Conservation (phyloP, 2,888 invertebrate genomes). For the Peribatodes rhomboidaria region DNA sequence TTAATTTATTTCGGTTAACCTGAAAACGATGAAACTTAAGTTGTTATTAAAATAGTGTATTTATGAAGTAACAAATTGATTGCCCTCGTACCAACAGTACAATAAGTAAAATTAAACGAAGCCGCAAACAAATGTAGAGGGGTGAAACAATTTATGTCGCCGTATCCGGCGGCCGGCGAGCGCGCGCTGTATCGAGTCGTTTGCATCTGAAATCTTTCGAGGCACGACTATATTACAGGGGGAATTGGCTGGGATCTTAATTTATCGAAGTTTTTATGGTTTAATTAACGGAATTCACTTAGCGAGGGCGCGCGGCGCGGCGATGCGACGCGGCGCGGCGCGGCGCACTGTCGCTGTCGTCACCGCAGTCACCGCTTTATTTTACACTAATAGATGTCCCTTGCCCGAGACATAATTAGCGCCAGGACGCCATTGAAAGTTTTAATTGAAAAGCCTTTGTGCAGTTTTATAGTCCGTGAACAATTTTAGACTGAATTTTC, state of each 20-base stretch:
- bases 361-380: constrained; percentile 57
- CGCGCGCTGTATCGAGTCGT: constrained; percentile 75
- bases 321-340: constrained; percentile 50
- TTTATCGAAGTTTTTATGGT: constrained; percentile 88
- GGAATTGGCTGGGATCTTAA: constrained; percentile 86
- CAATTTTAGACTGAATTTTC: constrained; percentile 75
- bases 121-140: constrained; percentile 77
- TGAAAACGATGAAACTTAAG: constrained; percentile 7
- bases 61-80: constrained; percentile 33
- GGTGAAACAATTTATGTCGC: constrained; percentile 72
- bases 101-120: constrained; percentile 76
- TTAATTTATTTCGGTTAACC: no score
- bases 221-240: constrained; percentile 81
- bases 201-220: constrained; percentile 85
- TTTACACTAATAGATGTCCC: constrained; percentile 77
- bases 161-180: constrained; percentile 57
- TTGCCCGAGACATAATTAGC: constrained; percentile 76
- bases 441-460: constrained; percentile 86
- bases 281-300: constrained; percentile 88
- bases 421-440: constrained; percentile 79
- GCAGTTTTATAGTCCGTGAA: constrained; percentile 81
- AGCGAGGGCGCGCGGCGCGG: constrained; percentile 62
- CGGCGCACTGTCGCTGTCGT: constrained; percentile 35
- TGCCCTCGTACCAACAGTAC: constrained; percentile 54
- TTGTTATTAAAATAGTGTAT: constrained; percentile 21